Percentiles rank a stretch among this genome's conserved stretches.
Conservation (phyloP, 2,888 invertebrate genomes). For the Pinctada fucata region DNA sequence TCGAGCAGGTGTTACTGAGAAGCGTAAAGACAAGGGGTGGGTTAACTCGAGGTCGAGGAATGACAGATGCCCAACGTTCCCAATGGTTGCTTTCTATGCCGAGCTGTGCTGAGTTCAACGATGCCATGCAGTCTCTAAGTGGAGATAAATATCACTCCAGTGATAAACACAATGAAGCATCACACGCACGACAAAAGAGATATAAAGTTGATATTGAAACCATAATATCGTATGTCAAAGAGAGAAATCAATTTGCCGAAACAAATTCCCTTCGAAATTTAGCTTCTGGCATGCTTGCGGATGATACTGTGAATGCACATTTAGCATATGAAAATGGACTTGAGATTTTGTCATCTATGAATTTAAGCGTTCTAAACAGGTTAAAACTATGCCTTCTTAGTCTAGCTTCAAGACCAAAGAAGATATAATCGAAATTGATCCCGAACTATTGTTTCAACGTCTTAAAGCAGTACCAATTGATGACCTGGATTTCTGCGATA, state of each 20-base stretch:
- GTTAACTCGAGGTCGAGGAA: conserved; percentile 50
- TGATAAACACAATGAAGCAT: conserved; percentile 47
- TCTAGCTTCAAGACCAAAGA: conserved; percentile 29
- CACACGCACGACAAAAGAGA: conserved; percentile 27
- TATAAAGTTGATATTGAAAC: conserved; percentile 43
- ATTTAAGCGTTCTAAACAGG: conserved; percentile 47
- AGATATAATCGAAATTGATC: conserved; percentile 46
- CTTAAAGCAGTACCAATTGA: background rate
- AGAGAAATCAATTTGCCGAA: conserved; percentile 46
- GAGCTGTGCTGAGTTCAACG: conserved; percentile 42
- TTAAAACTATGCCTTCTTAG: conserved; percentile 34
- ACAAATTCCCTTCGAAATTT: conserved; percentile 49
- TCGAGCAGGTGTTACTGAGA: conserved; percentile 59
- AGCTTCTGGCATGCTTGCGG: conserved; percentile 49
- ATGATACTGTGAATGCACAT: conserved; percentile 42
- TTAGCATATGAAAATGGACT: conserved; percentile 43
- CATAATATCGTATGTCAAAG: conserved; percentile 38
- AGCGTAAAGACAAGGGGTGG: conserved; percentile 55
- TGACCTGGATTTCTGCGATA: background rate
- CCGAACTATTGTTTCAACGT: conserved; percentile 53
- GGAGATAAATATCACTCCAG: conserved; percentile 40
- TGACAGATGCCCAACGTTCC: conserved; percentile 47
- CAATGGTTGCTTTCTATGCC: conserved; percentile 52
- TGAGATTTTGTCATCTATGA: conserved; percentile 43
- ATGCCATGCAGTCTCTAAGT: conserved; percentile 43